phyloP scores from a whole-genome alignment of 2,888 invertebrate genomes.

The Psococerastis gibbosa region DNA sequence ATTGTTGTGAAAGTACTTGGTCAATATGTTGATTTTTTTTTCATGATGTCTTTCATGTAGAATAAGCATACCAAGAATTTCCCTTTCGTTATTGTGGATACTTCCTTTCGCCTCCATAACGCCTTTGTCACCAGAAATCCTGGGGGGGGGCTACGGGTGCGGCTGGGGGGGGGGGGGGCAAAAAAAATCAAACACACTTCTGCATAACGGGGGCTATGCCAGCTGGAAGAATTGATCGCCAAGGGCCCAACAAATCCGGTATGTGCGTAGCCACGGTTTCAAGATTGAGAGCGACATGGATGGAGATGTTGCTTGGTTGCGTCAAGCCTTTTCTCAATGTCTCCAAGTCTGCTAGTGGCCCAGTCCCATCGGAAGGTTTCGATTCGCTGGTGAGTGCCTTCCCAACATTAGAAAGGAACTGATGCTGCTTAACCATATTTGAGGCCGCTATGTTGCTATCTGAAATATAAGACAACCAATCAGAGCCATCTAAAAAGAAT shows the following conservation, averaged over 20 bases:
- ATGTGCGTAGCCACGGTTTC: slow-evolving; percentile 30
- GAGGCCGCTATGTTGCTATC: slow-evolving; percentile 60
- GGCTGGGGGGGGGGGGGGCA: no score
- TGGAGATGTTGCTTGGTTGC: slow-evolving; percentile 36
- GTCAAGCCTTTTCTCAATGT: slow-evolving; percentile 38
- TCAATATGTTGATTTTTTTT: no score
- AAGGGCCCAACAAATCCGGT: slow-evolving; percentile 32
- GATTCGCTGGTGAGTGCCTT: slow-evolving; percentile 34
- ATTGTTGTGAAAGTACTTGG: no score
- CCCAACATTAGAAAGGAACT: slow-evolving; percentile 50
- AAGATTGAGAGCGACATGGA: slow-evolving; percentile 57
- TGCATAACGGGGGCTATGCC: slow-evolving; percentile 18
- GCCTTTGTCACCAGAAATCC: no score
- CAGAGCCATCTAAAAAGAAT: no score
- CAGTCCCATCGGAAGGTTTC: slow-evolving; percentile 27
- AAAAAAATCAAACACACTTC: no score
- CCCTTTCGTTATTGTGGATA: no score
- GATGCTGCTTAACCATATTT: slow-evolving; percentile 57
- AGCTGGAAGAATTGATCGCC: slow-evolving; percentile 29
- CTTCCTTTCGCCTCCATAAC: no score
- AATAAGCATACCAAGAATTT: no score
- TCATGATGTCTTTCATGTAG: no score
- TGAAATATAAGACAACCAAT: slow-evolving; percentile 21
- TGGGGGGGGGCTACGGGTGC: no score
- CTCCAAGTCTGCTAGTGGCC: slow-evolving; percentile 30